These are phyloP conservation scores for Cordylochernes scorpioides DNA, from an alignment of 2,888 invertebrate species.

Conservation along the genomic window DNA sequence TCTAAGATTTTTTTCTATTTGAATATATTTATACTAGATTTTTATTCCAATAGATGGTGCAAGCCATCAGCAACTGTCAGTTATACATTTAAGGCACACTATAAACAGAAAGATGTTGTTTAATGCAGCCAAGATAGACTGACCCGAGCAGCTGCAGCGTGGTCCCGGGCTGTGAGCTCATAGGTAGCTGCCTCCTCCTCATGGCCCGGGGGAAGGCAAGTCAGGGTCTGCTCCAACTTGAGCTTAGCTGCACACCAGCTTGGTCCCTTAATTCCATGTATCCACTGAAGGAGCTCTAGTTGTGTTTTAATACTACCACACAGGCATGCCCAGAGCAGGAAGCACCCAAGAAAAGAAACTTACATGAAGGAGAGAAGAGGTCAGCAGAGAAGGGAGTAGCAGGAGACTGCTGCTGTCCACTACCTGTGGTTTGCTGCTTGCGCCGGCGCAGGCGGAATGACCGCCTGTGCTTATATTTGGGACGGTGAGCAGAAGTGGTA, in stretches of 20 bases:
- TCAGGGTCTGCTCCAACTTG: constrained; percentile 12
- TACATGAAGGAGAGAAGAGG: constrained; percentile 25
- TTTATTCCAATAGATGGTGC: too few relatives aligned
- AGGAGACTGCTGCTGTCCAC: constrained; percentile 14
- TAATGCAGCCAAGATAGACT: constrained; percentile 14
- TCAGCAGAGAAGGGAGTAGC: constrained; percentile 20
- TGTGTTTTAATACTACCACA: too few relatives aligned
- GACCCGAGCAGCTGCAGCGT: constrained; percentile 18
- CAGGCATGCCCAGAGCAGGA: too few relatives aligned
- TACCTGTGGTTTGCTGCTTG: constrained; percentile 9
- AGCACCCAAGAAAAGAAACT: constrained; percentile 17
- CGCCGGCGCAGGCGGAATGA: constrained; percentile 16
- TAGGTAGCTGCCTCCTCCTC: constrained; percentile 39
- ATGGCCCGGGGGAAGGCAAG: constrained; percentile 18
- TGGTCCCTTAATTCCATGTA: too few relatives aligned
- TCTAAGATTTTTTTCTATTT: too few relatives aligned
- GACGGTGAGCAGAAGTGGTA: constrained; percentile 12
- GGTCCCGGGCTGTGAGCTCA: constrained; percentile 36
- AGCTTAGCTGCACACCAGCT: constrained; percentile 11
- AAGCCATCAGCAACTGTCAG: too few relatives aligned
- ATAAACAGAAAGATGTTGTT: background rate
- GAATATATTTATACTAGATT: too few relatives aligned
- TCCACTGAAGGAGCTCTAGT: too few relatives aligned
- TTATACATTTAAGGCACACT: too few relatives aligned
- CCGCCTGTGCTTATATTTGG: constrained; percentile 22